A percentile compares a stretch with the other conserved stretches of the same genome.
These are phyloP conservation scores for Philaethria dido DNA, from an alignment of 2,888 invertebrate genomes.

Conservation along the genomic window DNA sequence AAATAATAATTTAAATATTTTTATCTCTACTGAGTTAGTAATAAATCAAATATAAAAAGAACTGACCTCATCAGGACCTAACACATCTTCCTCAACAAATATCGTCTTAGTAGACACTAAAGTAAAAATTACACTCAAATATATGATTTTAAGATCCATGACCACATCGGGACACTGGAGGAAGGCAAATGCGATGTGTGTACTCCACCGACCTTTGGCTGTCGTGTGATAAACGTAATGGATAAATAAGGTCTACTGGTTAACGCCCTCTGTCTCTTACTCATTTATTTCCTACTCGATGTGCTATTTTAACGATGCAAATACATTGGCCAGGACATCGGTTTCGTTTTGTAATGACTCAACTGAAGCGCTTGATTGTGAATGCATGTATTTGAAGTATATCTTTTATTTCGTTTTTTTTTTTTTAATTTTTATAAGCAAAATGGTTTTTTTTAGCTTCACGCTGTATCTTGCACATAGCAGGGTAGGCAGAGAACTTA, in stretches of 20 bases:
- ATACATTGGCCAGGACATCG: slow-evolving; percentile 31
- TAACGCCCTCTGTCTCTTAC: slow-evolving; percentile 49
- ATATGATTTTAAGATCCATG: slow-evolving; percentile 45
- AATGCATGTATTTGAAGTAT: not conserved
- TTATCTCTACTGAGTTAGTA: too few relatives aligned
- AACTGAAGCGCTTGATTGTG: not conserved
- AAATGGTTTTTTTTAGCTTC: too few relatives aligned
- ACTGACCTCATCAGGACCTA: slow-evolving; percentile 67
- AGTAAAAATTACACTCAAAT: slow-evolving; percentile 47
- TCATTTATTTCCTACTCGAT: slow-evolving; percentile 51
- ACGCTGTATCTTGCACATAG: too few relatives aligned
- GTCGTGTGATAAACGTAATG: slow-evolving; percentile 45
- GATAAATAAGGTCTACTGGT: slow-evolving; percentile 42
- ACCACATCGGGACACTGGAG: slow-evolving; percentile 52
- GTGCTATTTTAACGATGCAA: slow-evolving; percentile 38
- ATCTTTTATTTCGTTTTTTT: too few relatives aligned
- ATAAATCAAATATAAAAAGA: slow-evolving; percentile 9
- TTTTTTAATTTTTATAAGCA: too few relatives aligned
- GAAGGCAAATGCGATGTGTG: slow-evolving; percentile 48
- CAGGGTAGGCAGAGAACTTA: too few relatives aligned
- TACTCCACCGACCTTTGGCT: slow-evolving; percentile 52
- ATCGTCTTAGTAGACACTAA: slow-evolving; percentile 58
- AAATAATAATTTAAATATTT: not conserved
- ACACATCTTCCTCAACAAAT: slow-evolving; percentile 60
- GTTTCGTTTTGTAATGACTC: slow-evolving; percentile 35